Evolutionary conservation across 1,140 invertebrate species (phyloP).

Genomic region (Heterodera schachtii): DNA sequence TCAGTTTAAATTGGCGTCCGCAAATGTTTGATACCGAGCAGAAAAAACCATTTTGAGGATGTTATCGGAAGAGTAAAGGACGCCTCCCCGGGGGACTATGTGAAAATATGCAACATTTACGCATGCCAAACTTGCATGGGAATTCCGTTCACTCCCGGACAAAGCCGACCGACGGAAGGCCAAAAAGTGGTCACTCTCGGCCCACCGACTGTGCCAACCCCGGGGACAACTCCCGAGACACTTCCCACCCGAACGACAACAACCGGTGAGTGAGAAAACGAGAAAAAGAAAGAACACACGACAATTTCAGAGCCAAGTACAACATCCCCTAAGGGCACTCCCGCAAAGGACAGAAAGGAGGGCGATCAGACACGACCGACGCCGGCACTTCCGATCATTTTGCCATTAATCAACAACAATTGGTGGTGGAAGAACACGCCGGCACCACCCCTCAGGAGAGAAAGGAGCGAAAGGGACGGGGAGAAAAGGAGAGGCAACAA

Average conservation of each 20-base stretch:
- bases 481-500: constrained; percentile 6
- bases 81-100: constrained; percentile 59
- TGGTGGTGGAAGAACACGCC: constrained; percentile 34
- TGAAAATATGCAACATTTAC: constrained; percentile 62
- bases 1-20: too few species aligned
- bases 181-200: constrained; percentile 31
- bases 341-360: not conserved
- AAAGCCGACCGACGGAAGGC: constrained; percentile 13
- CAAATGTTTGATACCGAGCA: too few species aligned
- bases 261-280: not conserved
- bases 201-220: constrained; percentile 15
- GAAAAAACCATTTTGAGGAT: constrained; percentile 50
- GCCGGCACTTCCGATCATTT: constrained; percentile 19
- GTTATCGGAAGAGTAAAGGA: constrained; percentile 60
- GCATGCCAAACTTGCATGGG: constrained; percentile 45
- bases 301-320: not conserved
- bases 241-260: constrained; percentile 13
- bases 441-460: constrained; percentile 11
- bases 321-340: not conserved
- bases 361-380: constrained; percentile 10
- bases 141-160: constrained; percentile 15
- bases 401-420: constrained; percentile 29
- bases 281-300: not conserved
- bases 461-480: not conserved
- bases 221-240: constrained; percentile 5